phyloP scores from a whole-genome alignment of 2,888 invertebrate species.

The Drosophila bunnanda region DNA sequence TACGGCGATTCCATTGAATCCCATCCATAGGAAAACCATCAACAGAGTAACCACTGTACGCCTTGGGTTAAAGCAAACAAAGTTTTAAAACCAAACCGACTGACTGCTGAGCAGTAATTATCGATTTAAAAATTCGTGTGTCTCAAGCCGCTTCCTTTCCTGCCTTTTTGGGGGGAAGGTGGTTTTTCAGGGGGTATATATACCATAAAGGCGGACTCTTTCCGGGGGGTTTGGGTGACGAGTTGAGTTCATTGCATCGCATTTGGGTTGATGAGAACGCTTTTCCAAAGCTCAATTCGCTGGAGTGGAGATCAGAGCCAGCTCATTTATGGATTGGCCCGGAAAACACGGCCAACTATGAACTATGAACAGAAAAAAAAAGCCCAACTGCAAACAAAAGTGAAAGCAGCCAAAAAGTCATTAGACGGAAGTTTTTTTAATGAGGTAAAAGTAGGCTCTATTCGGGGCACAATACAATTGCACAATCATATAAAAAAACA shows the following conservation, averaged over 20 bases:
- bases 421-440: slow-evolving; percentile 57
- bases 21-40: slow-evolving; percentile 9
- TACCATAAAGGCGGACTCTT: slow-evolving; percentile 9
- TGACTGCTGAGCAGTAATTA: slow-evolving; percentile 44
- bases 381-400: slow-evolving; percentile 50
- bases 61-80: slow-evolving; percentile 12
- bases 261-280: slow-evolving; percentile 53
- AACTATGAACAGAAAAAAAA: not conserved
- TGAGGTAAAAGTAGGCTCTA: slow-evolving; percentile 58
- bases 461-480: slow-evolving; percentile 40
- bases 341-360: slow-evolving; percentile 18
- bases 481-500: slow-evolving; percentile 47
- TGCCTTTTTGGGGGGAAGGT: slow-evolving; percentile 21
- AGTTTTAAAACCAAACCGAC: slow-evolving; percentile 25
- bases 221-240: slow-evolving; percentile 27
- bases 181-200: slow-evolving; percentile 10
- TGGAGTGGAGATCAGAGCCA: slow-evolving; percentile 9
- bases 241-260: slow-evolving; percentile 68
- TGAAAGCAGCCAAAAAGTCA: slow-evolving; percentile 72
- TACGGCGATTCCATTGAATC: slow-evolving; percentile 11
- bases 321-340: slow-evolving; percentile 50
- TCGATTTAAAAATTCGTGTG: slow-evolving; percentile 48
- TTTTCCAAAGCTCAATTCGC: slow-evolving; percentile 10
- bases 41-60: slow-evolving; percentile 13
- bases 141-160: slow-evolving; percentile 41